Percentiles rank a stretch among this genome's conserved stretches.
These are phyloP conservation scores for Lasioglossum albipes DNA, from an alignment of 1,140 invertebrate genomes.

Conservation along the genomic window DNA sequence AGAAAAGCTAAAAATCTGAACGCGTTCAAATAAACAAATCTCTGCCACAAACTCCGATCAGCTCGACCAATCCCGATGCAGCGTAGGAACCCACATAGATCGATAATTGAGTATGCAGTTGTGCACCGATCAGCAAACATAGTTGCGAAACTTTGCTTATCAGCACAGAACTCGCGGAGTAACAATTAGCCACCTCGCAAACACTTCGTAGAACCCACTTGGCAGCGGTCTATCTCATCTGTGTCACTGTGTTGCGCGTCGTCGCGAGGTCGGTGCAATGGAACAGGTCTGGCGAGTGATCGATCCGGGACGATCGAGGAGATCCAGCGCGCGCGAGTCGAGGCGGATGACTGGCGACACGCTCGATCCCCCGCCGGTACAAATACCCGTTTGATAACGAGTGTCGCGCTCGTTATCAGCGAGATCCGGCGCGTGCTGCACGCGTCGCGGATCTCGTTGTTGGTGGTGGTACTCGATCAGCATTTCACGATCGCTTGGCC, in stretches of 20 bases:
- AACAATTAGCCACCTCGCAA: no score
- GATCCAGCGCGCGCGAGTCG: background rate
- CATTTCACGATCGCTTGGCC: slow-evolving; percentile 35
- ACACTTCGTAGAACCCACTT: no score
- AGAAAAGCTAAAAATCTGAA: no score
- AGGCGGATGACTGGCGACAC: slow-evolving; percentile 14
- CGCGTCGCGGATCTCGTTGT: background rate
- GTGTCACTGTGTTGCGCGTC: no score
- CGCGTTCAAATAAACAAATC: no score
- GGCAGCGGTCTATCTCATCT: no score
- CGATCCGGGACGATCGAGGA: slow-evolving; percentile 9
- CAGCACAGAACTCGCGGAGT: no score
- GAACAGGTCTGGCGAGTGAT: background rate
- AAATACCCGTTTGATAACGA: slow-evolving; percentile 42
- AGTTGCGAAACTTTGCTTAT: no score
- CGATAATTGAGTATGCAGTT: background rate
- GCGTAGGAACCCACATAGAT: background rate
- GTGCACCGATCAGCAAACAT: no score
- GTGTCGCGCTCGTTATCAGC: slow-evolving; percentile 1
- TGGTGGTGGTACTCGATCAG: background rate
- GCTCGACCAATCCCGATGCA: background rate
- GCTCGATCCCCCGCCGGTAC: slow-evolving; percentile 33
- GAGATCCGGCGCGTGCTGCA: slow-evolving; percentile 28
- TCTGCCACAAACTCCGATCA: no score
- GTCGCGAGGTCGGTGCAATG: no score